Conservation (phyloP, 1,140 invertebrate genomes). For the Stegodyphus mimosarum region DNA sequence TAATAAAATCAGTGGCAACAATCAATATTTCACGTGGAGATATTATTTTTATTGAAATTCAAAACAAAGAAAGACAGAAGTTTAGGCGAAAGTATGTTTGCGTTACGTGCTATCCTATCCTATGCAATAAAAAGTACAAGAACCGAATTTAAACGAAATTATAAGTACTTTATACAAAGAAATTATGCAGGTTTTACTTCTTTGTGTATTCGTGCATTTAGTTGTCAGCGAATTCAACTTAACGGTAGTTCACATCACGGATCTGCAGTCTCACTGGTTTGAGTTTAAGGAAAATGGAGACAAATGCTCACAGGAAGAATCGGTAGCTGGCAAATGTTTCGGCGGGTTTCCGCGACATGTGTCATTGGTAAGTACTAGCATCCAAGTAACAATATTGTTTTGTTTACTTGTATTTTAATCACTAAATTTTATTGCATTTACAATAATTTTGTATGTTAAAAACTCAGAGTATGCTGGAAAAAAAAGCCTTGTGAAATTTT, state of each 20-base stretch:
- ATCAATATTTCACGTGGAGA: too few relatives aligned
- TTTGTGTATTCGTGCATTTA: background rate
- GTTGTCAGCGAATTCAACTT: slow-evolving; percentile 15
- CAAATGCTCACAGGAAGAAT: slow-evolving; percentile 11
- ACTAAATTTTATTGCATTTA: background rate
- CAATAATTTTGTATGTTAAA: background rate
- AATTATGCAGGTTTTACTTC: background rate
- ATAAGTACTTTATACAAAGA: too few relatives aligned
- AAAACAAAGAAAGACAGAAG: too few relatives aligned
- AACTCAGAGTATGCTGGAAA: background rate
- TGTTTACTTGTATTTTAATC: too few relatives aligned
- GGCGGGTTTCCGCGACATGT: slow-evolving; percentile 27
- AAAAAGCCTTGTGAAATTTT: background rate
- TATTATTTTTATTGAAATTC: too few relatives aligned
- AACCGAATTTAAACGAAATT: too few relatives aligned
- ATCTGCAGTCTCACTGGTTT: slow-evolving; percentile 44
- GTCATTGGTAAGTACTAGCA: background rate
- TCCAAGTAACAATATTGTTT: too few relatives aligned
- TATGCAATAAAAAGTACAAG: too few relatives aligned
- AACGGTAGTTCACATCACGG: slow-evolving; percentile 29
- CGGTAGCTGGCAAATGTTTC: slow-evolving; percentile 24
- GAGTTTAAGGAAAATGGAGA: slow-evolving; percentile 24
- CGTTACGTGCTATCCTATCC: too few relatives aligned
- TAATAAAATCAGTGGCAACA: too few relatives aligned
- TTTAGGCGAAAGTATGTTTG: too few relatives aligned